These are phyloP conservation scores for Drosophila tani DNA, from an alignment of 1,140 invertebrate genomes.

Conservation along the genomic window DNA sequence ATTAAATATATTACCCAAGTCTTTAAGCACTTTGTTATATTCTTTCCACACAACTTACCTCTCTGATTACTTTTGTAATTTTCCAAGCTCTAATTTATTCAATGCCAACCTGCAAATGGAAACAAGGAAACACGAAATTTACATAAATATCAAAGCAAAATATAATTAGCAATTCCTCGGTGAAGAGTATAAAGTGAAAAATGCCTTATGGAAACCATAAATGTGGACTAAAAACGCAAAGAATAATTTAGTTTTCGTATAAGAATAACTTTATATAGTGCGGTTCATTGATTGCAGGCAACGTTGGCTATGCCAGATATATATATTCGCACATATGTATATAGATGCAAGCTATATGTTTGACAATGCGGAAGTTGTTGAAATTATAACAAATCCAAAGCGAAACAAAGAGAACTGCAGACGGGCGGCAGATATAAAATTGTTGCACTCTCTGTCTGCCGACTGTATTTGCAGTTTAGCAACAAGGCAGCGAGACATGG, in stretches of 20 bases:
- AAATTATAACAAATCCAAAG: slow-evolving; percentile 79
- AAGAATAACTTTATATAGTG: slow-evolving; percentile 45
- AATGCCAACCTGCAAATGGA: slow-evolving; percentile 48
- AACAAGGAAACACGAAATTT: slow-evolving; percentile 28
- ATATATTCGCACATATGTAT: slow-evolving; percentile 24
- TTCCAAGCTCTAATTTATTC: slow-evolving; percentile 25
- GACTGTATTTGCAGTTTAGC: slow-evolving; percentile 61
- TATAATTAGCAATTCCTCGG: slow-evolving; percentile 24
- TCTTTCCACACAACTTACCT: slow-evolving; percentile 22
- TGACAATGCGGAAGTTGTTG: slow-evolving; percentile 81
- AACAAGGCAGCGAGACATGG: slow-evolving; percentile 62
- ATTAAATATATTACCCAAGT: background rate
- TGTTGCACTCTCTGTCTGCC: slow-evolving; percentile 28
- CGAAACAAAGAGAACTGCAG: slow-evolving; percentile 75
- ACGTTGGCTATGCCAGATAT: slow-evolving; percentile 22
- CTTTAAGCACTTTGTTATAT: no score
- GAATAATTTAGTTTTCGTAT: slow-evolving; percentile 28
- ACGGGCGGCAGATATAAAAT: slow-evolving; percentile 62
- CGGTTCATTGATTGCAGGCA: slow-evolving; percentile 73
- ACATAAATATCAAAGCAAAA: slow-evolving; percentile 38
- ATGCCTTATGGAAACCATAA: slow-evolving; percentile 23
- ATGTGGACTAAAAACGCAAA: slow-evolving; percentile 12
- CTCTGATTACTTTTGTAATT: slow-evolving; percentile 32
- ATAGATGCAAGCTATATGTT: slow-evolving; percentile 58
- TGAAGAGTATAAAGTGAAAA: slow-evolving; percentile 24